Base-by-base conservation (phyloP, 1,140 invertebrate species). In the Drosophila bipectinata region DNA sequence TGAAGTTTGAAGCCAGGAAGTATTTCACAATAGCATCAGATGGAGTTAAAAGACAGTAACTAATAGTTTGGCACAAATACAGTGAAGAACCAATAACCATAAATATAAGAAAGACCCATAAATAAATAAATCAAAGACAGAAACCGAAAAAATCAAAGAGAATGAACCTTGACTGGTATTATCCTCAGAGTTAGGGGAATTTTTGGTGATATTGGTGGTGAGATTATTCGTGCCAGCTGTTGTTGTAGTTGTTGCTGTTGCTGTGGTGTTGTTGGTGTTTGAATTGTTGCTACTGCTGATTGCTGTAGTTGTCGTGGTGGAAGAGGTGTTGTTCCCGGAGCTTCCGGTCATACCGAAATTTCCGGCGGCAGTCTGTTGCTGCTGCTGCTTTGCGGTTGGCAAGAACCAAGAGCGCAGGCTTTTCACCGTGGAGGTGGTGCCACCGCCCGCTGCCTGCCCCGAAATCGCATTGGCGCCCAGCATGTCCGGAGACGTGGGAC, bases 121-220 rank as follows among this genome's bases (percentile, higher is more conserved):
- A 49, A 47, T 53, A 53, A 30, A 59, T 6, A 60, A 62, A 52
- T 63, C 62, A 66, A 87, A 61, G 45, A 26, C 51, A 30, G 15
- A 71, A 78, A 66, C 18, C 32, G 61, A 72, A 74, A 77, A 67
- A 91, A 88, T 67, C 2, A 69, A 87, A 75, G 44, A 82, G 72
- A 85, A 91, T 88, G 78, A 91, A 91, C 90, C 89, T 91, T 92
- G 85, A 81, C 77, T 90, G 82, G 75, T 84, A 84, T 72, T 90
- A 58, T 91, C 90, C 90, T 91, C 90, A 71, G 85, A 91, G 66
- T 88, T 91, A 71, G 74, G 82, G 72, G 82, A 90, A 88, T 91
- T 91, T 91, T 91, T 91, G 75, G 82, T 85, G 77, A 71, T 77
- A 75, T 83, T 83, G 71, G 71, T 84, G 72, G 79, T 87, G 66